Percentiles rank a stretch among this genome's conserved stretches.
These are phyloP conservation scores for Laothoe populi DNA, from an alignment of 2,888 invertebrate genomes.

Conservation along the genomic window DNA sequence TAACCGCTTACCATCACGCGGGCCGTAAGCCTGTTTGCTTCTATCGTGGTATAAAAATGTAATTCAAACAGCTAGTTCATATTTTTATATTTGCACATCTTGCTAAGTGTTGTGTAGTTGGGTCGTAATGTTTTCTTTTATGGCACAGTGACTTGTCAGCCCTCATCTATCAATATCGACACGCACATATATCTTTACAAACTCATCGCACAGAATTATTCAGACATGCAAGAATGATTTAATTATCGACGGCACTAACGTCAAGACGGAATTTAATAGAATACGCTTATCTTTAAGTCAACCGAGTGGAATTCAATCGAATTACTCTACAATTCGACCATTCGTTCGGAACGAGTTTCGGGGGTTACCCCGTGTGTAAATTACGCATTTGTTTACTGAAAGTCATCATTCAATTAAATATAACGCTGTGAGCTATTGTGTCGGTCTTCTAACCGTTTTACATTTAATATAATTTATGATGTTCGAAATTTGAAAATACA, in stretches of 20 bases:
- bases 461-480: constrained; percentile 26
- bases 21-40: no score
- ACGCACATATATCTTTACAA: no score
- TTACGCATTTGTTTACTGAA: constrained; percentile 58
- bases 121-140: no score
- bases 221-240: background rate
- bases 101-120: no score
- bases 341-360: constrained; percentile 19
- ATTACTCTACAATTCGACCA: constrained; percentile 25
- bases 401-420: constrained; percentile 67
- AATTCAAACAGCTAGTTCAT: no score
- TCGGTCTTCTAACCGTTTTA: constrained; percentile 23
- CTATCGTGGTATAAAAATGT: no score
- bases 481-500: constrained; percentile 3
- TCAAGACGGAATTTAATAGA: constrained; percentile 9
- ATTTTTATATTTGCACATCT: background rate
- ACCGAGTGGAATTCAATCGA: constrained; percentile 30
- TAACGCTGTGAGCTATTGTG: constrained; percentile 35
- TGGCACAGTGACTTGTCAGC: no score
- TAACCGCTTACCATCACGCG: no score
- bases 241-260: background rate
- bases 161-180: no score
- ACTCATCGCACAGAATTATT: no score
- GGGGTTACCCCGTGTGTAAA: constrained; percentile 34
- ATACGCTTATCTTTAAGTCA: constrained; percentile 24